Conservation (phyloP, 2,113 vertebrate species). For the Corythornis cristatus region DNA sequence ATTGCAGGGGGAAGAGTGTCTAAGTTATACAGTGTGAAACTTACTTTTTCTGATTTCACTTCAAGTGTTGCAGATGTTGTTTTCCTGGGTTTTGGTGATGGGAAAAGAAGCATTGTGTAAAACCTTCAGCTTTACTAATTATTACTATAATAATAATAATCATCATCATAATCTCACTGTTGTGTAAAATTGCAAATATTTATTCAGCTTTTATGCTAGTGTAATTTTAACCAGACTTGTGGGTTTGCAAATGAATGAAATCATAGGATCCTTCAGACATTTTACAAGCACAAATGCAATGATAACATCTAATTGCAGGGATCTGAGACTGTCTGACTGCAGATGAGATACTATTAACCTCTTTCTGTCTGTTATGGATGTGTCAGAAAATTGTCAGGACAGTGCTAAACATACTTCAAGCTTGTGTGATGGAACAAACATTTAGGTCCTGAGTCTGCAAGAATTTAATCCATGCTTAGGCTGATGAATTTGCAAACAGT, state of each 20-base stretch:
- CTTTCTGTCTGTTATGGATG: background rate
- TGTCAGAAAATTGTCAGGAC: slow-evolving; percentile 7
- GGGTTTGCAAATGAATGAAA: slow-evolving; percentile 55
- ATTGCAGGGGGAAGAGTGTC: background rate
- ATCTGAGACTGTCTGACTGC: slow-evolving; percentile 55
- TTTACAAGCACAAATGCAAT: slow-evolving; percentile 35
- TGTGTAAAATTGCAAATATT: slow-evolving; percentile 21
- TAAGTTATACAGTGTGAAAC: background rate
- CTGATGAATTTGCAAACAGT: background rate
- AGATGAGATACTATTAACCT: slow-evolving; percentile 25
- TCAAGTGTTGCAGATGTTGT: background rate
- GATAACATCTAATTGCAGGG: slow-evolving; percentile 62
- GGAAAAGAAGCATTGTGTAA: background rate
- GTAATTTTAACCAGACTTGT: slow-evolving; percentile 34
- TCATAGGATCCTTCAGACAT: slow-evolving; percentile 30
- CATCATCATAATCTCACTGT: background rate
- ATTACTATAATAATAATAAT: background rate
- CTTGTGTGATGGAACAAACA: background rate
- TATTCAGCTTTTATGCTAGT: background rate
- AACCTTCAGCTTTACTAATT: background rate
- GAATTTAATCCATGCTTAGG: background rate
- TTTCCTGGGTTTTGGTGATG: background rate
- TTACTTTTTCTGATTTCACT: background rate
- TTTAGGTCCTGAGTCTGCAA: background rate
- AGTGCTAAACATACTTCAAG: background rate